These are phyloP conservation scores for Drosophila quinaria DNA, from an alignment of 2,888 invertebrate species.

Conservation along the genomic window DNA sequence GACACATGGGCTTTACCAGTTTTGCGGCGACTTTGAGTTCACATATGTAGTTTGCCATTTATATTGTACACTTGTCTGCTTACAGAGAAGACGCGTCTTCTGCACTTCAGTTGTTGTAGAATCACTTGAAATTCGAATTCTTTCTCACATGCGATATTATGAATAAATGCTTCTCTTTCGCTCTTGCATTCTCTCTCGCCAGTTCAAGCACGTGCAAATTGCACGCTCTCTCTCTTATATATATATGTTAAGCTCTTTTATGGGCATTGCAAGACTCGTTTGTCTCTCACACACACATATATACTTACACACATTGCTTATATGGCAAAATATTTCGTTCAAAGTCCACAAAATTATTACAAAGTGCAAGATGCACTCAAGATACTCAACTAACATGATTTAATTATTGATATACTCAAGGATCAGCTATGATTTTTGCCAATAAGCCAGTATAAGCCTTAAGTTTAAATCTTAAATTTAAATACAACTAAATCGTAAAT, in stretches of 20 bases:
- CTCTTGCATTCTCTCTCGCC: conserved; percentile 6
- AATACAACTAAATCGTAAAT: no score
- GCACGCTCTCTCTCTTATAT: conserved; percentile 25
- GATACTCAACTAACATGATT: conserved; percentile 22
- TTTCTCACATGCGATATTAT: conserved; percentile 16
- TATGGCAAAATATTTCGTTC: conserved; percentile 29
- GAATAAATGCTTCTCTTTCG: neutral
- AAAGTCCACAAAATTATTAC: conserved; percentile 53
- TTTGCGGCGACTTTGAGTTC: conserved; percentile 19
- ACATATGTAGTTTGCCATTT: conserved; percentile 28
- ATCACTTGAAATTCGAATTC: conserved; percentile 28
- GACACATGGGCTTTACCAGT: conserved; percentile 16
- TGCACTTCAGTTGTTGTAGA: conserved; percentile 11
- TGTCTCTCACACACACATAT: conserved; percentile 34
- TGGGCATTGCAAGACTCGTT: conserved; percentile 56
- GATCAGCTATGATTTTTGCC: neutral
- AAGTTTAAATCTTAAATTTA: no score
- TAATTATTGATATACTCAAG: conserved; percentile 10
- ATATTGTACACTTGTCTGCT: conserved; percentile 33
- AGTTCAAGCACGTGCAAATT: conserved; percentile 48
- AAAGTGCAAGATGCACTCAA: conserved; percentile 42
- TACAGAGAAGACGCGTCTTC: conserved; percentile 27
- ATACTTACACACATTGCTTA: conserved; percentile 8
- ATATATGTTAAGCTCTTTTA: conserved; percentile 25
- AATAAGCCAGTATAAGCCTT: neutral